phyloP scores from a whole-genome alignment of 1,140 invertebrate species.

The Samia ricini region DNA sequence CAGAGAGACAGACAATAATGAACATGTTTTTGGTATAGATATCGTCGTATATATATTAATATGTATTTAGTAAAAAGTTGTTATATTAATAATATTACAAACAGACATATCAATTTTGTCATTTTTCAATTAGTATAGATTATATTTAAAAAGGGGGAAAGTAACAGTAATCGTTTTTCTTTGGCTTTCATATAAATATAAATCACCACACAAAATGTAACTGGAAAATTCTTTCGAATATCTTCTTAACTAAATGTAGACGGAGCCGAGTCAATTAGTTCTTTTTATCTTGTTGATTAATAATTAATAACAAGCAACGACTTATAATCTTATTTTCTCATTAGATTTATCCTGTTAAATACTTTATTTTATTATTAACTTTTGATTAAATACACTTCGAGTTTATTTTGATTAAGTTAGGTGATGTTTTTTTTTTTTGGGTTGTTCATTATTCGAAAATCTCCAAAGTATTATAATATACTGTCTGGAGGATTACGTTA shows the following conservation, averaged over 20 bases:
- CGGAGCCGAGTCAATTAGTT: background rate
- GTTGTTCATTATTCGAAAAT: background rate
- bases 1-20: too few relatives aligned
- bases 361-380: background rate
- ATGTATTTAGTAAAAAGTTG: too few relatives aligned
- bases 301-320: background rate
- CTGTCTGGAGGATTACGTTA: too few relatives aligned
- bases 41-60: too few relatives aligned
- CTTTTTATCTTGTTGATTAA: background rate
- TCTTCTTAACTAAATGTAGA: background rate
- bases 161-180: too few relatives aligned
- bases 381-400: background rate
- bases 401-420: background rate
- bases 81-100: too few relatives aligned
- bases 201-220: background rate
- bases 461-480: too few relatives aligned
- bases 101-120: too few relatives aligned
- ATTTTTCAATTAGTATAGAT: too few relatives aligned
- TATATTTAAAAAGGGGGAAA: too few relatives aligned
- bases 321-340: background rate
- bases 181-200: background rate
- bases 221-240: background rate
- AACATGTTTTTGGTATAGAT: too few relatives aligned
- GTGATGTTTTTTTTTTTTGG: background rate
- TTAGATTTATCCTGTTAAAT: background rate